Evolutionary conservation across 2,113 vertebrate species (phyloP).

Genomic region (Pionites leucogaster): DNA sequence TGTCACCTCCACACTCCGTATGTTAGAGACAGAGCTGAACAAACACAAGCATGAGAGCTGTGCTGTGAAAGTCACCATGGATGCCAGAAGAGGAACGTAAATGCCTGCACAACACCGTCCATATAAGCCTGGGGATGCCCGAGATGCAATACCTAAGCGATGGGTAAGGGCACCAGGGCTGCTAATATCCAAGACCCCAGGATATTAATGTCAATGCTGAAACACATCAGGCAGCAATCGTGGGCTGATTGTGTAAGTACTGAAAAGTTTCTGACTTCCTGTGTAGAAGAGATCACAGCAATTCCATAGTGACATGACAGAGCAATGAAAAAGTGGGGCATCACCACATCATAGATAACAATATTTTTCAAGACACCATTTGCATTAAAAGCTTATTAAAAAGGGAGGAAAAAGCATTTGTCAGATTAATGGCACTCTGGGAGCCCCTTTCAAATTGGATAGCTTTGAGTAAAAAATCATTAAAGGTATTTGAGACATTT

Average conservation of each 20-base stretch:
- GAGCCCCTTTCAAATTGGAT: neutral
- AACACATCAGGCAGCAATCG: neutral
- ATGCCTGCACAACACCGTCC: neutral
- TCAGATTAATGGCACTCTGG: neutral
- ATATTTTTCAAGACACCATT: neutral
- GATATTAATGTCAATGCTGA: neutral
- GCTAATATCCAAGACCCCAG: neutral
- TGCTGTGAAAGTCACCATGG: neutral
- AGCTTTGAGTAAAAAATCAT: neutral
- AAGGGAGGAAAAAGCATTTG: neutral
- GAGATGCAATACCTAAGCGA: neutral
- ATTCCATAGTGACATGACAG: neutral
- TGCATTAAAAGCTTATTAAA: neutral
- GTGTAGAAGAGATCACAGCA: neutral
- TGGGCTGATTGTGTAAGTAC: neutral
- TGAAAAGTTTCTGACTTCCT: neutral
- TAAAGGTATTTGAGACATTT: neutral
- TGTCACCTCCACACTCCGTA: neutral
- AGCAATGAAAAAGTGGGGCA: neutral
- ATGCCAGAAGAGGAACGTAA: neutral
- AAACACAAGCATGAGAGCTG: neutral
- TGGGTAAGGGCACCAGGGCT: neutral
- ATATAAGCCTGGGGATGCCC: neutral
- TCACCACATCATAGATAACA: neutral
- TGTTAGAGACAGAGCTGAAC: neutral